Conservation (phyloP, 2,113 vertebrate species). For the Austrofundulus limnaeus region DNA sequence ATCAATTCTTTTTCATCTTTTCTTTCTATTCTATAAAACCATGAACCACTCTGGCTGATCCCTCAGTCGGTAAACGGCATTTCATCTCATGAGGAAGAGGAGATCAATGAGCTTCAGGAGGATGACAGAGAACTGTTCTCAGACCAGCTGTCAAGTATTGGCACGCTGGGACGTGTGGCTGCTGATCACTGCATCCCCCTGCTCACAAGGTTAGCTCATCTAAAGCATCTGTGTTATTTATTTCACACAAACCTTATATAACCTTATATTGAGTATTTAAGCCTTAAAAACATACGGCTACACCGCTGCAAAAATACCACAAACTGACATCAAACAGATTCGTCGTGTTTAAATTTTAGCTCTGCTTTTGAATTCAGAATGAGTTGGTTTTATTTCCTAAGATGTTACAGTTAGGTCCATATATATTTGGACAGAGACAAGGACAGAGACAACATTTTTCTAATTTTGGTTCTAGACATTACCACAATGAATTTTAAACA, state of each 20-base stretch:
- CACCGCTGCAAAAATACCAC: no score
- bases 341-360: no score
- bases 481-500: no score
- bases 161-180: constrained; percentile 95
- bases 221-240: neutral
- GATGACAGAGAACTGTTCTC: constrained; percentile 97
- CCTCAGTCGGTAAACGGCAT: constrained; percentile 93
- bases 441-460: no score
- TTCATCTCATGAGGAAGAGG: constrained; percentile 93
- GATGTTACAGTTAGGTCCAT: no score
- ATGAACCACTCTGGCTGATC: neutral
- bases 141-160: constrained; percentile 95
- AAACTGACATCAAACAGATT: no score
- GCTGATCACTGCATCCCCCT: constrained; percentile 97
- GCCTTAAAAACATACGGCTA: no score
- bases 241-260: no score
- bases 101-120: constrained; percentile 97
- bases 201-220: constrained; percentile 84
- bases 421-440: no score
- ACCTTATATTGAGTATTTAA: no score
- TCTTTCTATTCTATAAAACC: neutral
- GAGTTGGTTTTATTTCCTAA: neutral
- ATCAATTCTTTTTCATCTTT: neutral
- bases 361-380: neutral
- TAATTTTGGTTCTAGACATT: no score